Conservation (phyloP, 2,113 vertebrate genomes). For the Ctenomys sociabilis region DNA sequence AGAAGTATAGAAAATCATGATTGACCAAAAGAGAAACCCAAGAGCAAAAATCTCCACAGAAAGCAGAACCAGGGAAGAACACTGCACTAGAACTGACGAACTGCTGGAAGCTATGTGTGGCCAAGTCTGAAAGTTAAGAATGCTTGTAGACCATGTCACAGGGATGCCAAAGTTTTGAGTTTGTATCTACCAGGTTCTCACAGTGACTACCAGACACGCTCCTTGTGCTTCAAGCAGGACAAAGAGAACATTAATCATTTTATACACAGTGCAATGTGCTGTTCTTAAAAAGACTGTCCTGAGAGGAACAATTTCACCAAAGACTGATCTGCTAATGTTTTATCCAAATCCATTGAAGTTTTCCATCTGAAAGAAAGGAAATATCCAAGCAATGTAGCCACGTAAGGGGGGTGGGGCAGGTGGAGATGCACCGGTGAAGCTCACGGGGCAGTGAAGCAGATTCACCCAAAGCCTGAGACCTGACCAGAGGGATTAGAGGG, state of each 20-base stretch:
- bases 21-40: not conserved
- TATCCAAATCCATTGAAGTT: not conserved
- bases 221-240: not conserved
- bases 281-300: not conserved
- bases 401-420: not conserved
- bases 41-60: not conserved
- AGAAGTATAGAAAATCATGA: slow-evolving; percentile 20
- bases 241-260: not conserved
- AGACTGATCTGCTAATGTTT: not conserved
- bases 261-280: not conserved
- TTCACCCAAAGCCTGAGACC: not conserved
- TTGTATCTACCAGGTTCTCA: not conserved
- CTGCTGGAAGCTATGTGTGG: not conserved
- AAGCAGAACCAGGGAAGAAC: not conserved
- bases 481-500: not conserved
- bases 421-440: not conserved
- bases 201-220: not conserved
- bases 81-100: not conserved
- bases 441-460: not conserved
- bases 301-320: not conserved
- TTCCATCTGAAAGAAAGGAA: not conserved
- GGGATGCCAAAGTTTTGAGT: not conserved
- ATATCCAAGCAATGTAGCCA: not conserved
- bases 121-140: not conserved
- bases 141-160: not conserved